Evolutionary conservation across 2,113 vertebrate genomes (phyloP).

Genomic region (Tretioscincus oriximinensis): DNA sequence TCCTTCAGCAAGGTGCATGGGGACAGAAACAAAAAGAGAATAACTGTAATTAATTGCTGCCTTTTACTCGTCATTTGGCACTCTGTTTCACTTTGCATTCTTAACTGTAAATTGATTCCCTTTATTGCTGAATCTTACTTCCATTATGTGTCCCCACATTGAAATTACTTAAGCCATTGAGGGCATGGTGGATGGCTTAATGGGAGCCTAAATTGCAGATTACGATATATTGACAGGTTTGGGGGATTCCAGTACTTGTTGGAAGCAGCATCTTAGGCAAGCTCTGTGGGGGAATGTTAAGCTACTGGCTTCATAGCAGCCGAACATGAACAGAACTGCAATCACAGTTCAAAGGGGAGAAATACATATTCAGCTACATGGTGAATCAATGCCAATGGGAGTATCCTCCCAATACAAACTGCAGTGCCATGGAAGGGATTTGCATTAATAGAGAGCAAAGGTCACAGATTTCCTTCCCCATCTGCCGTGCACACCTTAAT

Average conservation of each 20-base stretch:
- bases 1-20: constrained; percentile 34
- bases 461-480: neutral
- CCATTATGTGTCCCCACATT: constrained; percentile 32
- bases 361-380: neutral
- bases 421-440: neutral
- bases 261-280: neutral
- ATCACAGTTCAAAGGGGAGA: neutral
- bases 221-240: neutral
- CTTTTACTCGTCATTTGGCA: constrained; percentile 33
- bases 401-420: neutral
- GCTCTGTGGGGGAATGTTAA: neutral
- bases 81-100: constrained; percentile 32
- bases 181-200: neutral
- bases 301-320: neutral
- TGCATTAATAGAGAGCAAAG: neutral
- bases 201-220: neutral
- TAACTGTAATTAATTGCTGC: constrained; percentile 44
- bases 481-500: neutral
- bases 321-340: neutral
- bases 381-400: neutral
- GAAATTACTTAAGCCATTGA: constrained; percentile 14
- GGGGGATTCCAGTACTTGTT: neutral
- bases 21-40: constrained; percentile 28
- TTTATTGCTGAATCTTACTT: neutral
- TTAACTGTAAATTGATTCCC: constrained; percentile 32